Evolutionary conservation across 2,797 vertebrate species (phyloP).

Genomic region (Vultur gryphus): DNA sequence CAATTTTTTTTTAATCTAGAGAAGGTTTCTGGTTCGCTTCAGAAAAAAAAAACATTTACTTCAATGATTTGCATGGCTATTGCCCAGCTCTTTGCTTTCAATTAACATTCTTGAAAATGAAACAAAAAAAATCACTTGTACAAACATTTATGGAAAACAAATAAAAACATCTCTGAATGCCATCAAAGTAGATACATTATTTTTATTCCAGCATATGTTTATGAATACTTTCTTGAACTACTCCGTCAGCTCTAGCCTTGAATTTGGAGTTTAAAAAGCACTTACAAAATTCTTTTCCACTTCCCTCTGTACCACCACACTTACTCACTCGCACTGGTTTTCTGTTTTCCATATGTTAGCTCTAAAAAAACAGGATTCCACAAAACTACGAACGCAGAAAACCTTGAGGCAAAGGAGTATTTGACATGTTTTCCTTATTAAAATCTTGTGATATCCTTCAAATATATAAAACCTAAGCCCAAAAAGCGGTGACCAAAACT

Average conservation of each 20-base stretch:
- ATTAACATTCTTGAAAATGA: slow-evolving; percentile 15
- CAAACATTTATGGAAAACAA: slow-evolving; percentile 26
- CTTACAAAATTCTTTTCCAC: not conserved
- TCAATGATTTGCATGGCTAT: not conserved
- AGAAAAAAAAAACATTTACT: not conserved
- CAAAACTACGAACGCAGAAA: not conserved
- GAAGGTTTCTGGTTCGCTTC: not conserved
- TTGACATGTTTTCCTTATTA: slow-evolving; percentile 21
- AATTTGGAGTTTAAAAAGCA: not conserved
- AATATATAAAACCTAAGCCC: not conserved
- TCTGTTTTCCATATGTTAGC: slow-evolving; percentile 38
- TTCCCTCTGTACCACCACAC: not conserved
- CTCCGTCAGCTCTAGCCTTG: not conserved
- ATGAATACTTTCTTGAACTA: not conserved
- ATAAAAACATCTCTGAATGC: not conserved
- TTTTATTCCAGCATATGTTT: slow-evolving; percentile 12
- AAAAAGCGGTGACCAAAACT: not conserved
- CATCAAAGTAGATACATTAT: not conserved
- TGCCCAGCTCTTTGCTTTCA: not conserved
- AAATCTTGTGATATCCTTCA: not conserved
- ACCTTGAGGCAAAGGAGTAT: not conserved
- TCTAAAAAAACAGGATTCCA: not conserved
- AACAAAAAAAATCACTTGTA: not conserved
- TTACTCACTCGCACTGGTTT: not conserved
- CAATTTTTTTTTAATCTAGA: not conserved